Base-by-base conservation (phyloP, 2,888 invertebrate species). In the Bugula neritina region DNA sequence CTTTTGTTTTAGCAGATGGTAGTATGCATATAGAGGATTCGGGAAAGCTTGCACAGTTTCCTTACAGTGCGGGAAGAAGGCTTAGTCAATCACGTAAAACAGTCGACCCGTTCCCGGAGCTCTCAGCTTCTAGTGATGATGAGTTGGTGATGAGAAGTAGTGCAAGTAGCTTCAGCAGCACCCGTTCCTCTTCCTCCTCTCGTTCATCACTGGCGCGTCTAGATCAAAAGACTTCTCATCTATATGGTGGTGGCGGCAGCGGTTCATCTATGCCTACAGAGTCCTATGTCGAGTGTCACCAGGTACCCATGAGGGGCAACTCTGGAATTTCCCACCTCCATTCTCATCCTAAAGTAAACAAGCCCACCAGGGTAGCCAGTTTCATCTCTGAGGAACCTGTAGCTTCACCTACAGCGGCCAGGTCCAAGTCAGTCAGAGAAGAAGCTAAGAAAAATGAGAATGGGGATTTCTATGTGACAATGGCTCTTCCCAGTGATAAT, bases 151-250 rank as follows among this genome's bases (percentile, higher is more conserved):
- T 25, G 2, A 27, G 63, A 27, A 63, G 63, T 31, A 31, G 31
- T 29, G 63, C 63, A 1, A 63, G 63, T 31, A 63, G 63, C 31
- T 63, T 63, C 34, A 63, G 63, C 31, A 63, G 63, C 63, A 63
- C 63, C 27, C 21, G 63, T 13, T 63, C 63, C 10, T 63, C 63
- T 13, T 63, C 63, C n/a, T 63, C 63, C 31, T 63, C 63, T 31
- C 63, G 63, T 31, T 63, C 63, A 13, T 63, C 63, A 2, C n/a
- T 63, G 5, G 63, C 63, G 27, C 63, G 63, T 10, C 27, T 13
- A 25, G 63, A 63, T 25, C 27, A 13, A 3, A 63, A 63, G 31
- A 63, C 21, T n/a, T 63, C 63, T 13, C 25, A 25, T 3, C 3
- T 63, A 5, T 63, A 31, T 31, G 63, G 63, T 34, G 63, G 63